phyloP scores from a whole-genome alignment of 2,797 vertebrate species.

The Garrulus glandarius region DNA sequence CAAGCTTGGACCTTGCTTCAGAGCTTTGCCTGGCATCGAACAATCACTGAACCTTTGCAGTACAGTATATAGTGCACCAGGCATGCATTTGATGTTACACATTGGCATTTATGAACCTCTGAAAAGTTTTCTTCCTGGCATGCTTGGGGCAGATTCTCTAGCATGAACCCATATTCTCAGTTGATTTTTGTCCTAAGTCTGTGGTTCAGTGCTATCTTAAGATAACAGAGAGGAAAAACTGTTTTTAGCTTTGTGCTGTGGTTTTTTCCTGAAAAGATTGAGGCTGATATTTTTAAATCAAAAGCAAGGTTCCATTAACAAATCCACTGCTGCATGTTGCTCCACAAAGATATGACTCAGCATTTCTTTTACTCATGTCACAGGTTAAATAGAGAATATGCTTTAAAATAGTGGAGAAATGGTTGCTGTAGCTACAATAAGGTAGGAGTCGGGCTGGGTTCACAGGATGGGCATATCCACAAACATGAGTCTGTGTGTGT shows the following conservation, averaged over 20 bases:
- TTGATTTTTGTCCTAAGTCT: background rate
- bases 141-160: background rate
- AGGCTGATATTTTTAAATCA: background rate
- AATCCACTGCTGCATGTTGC: background rate
- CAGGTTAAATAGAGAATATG: background rate
- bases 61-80: background rate
- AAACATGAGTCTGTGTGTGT: background rate
- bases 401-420: background rate
- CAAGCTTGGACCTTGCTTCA: background rate
- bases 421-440: background rate
- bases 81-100: background rate
- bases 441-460: background rate
- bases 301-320: background rate
- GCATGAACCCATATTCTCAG: background rate
- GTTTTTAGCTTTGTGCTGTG: background rate
- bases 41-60: background rate
- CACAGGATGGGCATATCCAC: background rate
- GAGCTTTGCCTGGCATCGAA: background rate
- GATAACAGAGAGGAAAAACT: background rate
- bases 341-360: background rate
- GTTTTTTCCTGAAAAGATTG: background rate
- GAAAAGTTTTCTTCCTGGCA: background rate
- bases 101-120: background rate
- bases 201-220: background rate
- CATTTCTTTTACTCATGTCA: background rate